Evolutionary conservation across 23 tunicate species (phyloP), one percentile per base, ranked within the genome.

Genomic region (Halocynthia aurantium): DNA sequence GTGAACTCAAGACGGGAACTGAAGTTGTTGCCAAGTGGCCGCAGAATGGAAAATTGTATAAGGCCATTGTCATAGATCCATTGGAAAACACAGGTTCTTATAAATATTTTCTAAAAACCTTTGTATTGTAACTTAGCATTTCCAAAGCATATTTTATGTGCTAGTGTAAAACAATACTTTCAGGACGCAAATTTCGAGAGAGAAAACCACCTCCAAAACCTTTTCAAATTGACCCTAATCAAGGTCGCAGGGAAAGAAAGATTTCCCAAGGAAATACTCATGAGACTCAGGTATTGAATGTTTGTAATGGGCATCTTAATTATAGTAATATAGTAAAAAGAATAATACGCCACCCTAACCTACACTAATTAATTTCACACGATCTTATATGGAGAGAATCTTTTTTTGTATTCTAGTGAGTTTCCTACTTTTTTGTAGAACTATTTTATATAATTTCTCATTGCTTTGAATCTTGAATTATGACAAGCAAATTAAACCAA

Each of bases 11-110:
- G 52, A 82, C 98, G 19, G 98, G 98, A 44, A 83, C 75, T 49
- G 51, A 73, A 55, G 87, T 92, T n/a, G 82, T 86, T 50, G 98
- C 98, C 18, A 92, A 92, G 74, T 92, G 98, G 98, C 98, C 98
- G 20, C 80, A 82, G 76, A 92, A 92, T 70, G 92, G 98, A 49
- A 86, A 83, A 50, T 49, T 86, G 61, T 92, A 92, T 62, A 69
- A 77, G 9, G 98, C 98, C 6, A 66, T 86, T 49, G 98, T 92
- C 21, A 86, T 92, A 40, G 86, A 92, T 55, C 98, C 98, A 13
- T 74, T 92, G 53, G 98, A 90, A 52, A 84, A 80, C 67, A 83
- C 96, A 52, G 96, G 96, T 89, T 44, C 13, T 19, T 68, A 69
- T 6, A 17, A 6, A 10, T 8, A 17, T 49, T 78, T 58, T 12